A percentile compares a stretch with the other conserved stretches of the same genome.
phyloP scores from a whole-genome alignment of 2,113 vertebrate genomes.

The Bungarus multicinctus region DNA sequence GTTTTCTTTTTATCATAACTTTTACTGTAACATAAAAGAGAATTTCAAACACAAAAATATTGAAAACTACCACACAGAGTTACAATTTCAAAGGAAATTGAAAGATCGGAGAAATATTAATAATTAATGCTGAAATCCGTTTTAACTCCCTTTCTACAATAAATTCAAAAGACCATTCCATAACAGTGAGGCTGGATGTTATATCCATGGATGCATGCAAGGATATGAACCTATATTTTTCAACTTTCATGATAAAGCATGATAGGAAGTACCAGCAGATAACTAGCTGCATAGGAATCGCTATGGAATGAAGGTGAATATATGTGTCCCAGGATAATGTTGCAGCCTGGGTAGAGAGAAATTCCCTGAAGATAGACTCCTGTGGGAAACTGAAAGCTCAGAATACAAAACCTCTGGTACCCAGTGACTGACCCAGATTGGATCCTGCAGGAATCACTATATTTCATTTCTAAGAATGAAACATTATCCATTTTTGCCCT shows the following conservation, averaged over 20 bases:
- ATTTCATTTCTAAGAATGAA: background rate
- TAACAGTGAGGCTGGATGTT: background rate
- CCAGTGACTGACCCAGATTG: background rate
- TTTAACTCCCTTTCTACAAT: background rate
- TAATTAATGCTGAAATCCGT: slow-evolving; percentile 48
- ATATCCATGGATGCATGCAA: background rate
- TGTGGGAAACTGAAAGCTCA: background rate
- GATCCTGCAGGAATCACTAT: background rate
- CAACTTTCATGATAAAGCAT: background rate
- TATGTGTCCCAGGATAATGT: background rate
- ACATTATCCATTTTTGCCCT: background rate
- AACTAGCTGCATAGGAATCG: background rate
- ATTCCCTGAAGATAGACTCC: background rate
- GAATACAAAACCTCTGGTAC: background rate
- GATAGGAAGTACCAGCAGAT: background rate
- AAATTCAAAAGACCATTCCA: slow-evolving; percentile 9
- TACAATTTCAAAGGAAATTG: slow-evolving; percentile 47
- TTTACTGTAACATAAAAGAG: slow-evolving; percentile 52
- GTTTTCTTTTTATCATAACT: slow-evolving; percentile 56
- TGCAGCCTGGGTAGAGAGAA: background rate
- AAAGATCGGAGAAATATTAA: slow-evolving; percentile 29
- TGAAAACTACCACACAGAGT: slow-evolving; percentile 35
- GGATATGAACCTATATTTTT: background rate
- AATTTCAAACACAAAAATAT: slow-evolving; percentile 41
- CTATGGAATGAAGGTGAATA: background rate